Evolutionary conservation across 2,797 vertebrate genomes (phyloP), one percentile per base, ranked within the genome.

Genomic region (Thaleichthys pacificus): DNA sequence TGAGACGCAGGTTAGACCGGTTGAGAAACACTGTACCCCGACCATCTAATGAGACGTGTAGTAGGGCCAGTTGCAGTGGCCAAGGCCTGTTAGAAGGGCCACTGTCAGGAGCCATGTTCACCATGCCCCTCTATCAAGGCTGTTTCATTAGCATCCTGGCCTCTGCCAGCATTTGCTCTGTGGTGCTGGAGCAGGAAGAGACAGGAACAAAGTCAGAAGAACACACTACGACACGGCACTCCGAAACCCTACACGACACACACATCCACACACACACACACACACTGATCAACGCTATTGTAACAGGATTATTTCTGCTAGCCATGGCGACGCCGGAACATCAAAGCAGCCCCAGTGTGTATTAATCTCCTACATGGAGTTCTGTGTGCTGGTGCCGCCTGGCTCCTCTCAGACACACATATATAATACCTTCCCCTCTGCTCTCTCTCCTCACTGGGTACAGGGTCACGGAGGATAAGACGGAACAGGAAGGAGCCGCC

Each of bases 251-350:
- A 11, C 67, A 11, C 21, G 17, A 42, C 63, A 74, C 51, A 51
- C 24, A 66, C 54, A 47, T 15, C 68, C 21, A 28, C 32, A 38
- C 62, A 74, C 22, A 24, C 32, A 70, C 51, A 12, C 72, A 11
- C 61, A 68, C 75, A 77, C 15, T 56, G 19, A 56, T 81, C 49
- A 85, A 76, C 72, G 51, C 70, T 76, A 85, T 83, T 77, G 74
- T 77, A 80, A 87, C 83, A 0, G 35, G 84, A 90, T 90, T 90
- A 89, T 83, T 89, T 83, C 78, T 75, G 54, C 73, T 28, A n/a
- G 73, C 72, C 68, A 17, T 80, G 84, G 80, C 71, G 74, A 60
- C 7, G n/a, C 73, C 84, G 78, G 79, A 70, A 89, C 85, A 87
- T 91, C 82, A 90, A 89, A 90, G 85, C 81, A 56, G 51, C 4